Evolutionary conservation across 1,140 invertebrate species (phyloP).

Genomic region (Zaprionus taronus): DNA sequence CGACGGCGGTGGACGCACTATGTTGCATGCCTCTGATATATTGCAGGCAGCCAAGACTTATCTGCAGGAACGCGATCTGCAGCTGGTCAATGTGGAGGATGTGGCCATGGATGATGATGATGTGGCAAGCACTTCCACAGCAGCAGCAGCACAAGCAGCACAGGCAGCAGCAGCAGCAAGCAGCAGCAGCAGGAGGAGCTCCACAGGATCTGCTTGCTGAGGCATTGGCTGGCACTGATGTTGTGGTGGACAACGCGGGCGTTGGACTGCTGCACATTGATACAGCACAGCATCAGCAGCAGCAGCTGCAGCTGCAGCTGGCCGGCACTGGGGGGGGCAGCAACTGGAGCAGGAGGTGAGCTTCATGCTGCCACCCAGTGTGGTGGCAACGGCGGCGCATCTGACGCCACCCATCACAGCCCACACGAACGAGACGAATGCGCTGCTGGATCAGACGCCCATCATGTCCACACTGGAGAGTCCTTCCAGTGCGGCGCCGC

Average conservation of each 20-base stretch:
- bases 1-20: slow-evolving; percentile 35
- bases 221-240: slow-evolving; percentile 85
- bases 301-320: slow-evolving; percentile 1
- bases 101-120: slow-evolving; percentile 42
- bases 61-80: slow-evolving; percentile 65
- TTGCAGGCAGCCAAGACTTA: slow-evolving; percentile 65
- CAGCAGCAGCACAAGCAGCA: neutral
- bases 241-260: slow-evolving; percentile 47
- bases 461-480: slow-evolving; percentile 92
- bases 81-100: slow-evolving; percentile 65
- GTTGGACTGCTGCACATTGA: slow-evolving; percentile 69
- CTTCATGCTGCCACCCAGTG: slow-evolving; percentile 25
- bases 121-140: neutral
- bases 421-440: slow-evolving; percentile 87
- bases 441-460: slow-evolving; percentile 89
- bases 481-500: slow-evolving; percentile 77
- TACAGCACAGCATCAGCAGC: slow-evolving; percentile 32
- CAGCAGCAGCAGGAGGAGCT: neutral
- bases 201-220: slow-evolving; percentile 89
- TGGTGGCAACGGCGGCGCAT: slow-evolving; percentile 37
- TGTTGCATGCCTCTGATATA: slow-evolving; percentile 58
- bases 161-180: neutral
- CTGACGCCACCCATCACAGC: slow-evolving; percentile 71
- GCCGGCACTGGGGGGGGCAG: neutral
- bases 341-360: slow-evolving; percentile 34